Evolutionary conservation across 2,113 vertebrate genomes (phyloP), one percentile per base, ranked within the genome.

Genomic region (Thunnus maccoyii): DNA sequence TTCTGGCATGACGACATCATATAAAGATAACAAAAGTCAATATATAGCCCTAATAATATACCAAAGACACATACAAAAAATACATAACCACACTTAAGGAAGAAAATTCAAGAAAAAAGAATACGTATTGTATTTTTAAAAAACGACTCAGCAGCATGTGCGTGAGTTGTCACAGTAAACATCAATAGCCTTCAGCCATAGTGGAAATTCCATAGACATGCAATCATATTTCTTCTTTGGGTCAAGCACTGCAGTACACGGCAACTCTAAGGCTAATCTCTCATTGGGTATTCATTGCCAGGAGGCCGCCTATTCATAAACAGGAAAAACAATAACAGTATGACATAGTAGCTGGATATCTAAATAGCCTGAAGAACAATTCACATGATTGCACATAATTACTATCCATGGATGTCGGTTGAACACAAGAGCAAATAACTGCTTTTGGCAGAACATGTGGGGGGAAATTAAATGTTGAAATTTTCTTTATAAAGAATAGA

Each of bases 351-450:
- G 72, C 1, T 63, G 58, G 48, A 75, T 76, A 76, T 80, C 86
- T 67, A 67, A 86, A 85, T 51, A 68, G 80, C 89, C 80, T 27
- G 17, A 80, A 66, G 84, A 87, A 81, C 44, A 85, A 73, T 52
- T 79, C 75, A 36, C 51, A 76, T 70, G 78, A 82, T 86, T 88
- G 89, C 75, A 87, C 60, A 76, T 81, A 89, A 88, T 87, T 87
- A 82, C 78, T 54, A 62, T 75, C 72, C 74, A 70, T 72, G 58
- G 54, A 71, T 67, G 82, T 81, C 58, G 74, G 51, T 78, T 80
- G 72, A 86, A 83, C 75, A 72, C 14, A 55, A 30, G 41, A 68
- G 51, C 25, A 76, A 89, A 76, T 72, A 50, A 84, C 27, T 48
- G 67, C 48, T 55, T 3, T 9, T 66, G 71, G 73, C 30, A 78